Conservation (phyloP, 2,797 vertebrate species). For the Acanthurus tractus region DNA sequence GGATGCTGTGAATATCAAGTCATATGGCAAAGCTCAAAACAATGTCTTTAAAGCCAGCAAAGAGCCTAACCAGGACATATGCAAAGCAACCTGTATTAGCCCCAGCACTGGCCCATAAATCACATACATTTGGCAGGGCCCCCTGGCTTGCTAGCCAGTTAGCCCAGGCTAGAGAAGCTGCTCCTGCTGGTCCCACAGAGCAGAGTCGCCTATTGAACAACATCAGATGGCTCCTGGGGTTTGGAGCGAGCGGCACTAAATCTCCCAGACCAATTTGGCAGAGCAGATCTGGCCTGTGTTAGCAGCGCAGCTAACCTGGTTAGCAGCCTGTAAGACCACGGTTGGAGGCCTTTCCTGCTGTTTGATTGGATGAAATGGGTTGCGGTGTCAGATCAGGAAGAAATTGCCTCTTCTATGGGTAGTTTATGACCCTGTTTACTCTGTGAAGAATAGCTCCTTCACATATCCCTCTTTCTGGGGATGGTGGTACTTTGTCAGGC, state of each 20-base stretch:
- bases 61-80: slow-evolving; percentile 88
- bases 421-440: slow-evolving; percentile 87
- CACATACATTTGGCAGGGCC: slow-evolving; percentile 83
- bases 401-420: slow-evolving; percentile 87
- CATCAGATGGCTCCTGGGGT: slow-evolving; percentile 61
- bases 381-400: slow-evolving; percentile 84
- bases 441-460: slow-evolving; percentile 71
- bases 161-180: slow-evolving; percentile 30
- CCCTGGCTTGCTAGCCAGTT: slow-evolving; percentile 59
- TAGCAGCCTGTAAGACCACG: slow-evolving; percentile 61
- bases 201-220: slow-evolving; percentile 33
- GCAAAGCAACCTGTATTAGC: slow-evolving; percentile 90
- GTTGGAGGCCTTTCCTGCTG: slow-evolving; percentile 74
- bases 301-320: slow-evolving; percentile 66
- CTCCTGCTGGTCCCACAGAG: slow-evolving; percentile 41
- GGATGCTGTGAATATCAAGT: slow-evolving; percentile 85
- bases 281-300: slow-evolving; percentile 47
- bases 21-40: slow-evolving; percentile 41
- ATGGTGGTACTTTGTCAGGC: slow-evolving; percentile 49
- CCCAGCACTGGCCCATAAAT: slow-evolving; percentile 88
- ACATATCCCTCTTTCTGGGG: slow-evolving; percentile 46
- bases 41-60: slow-evolving; percentile 18
- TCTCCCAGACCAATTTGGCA: slow-evolving; percentile 82
- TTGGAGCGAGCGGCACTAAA: slow-evolving; percentile 61
- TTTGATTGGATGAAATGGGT: slow-evolving; percentile 82